phyloP scores from a whole-genome alignment of 2,888 invertebrate species.

The Anthrax anthrax region DNA sequence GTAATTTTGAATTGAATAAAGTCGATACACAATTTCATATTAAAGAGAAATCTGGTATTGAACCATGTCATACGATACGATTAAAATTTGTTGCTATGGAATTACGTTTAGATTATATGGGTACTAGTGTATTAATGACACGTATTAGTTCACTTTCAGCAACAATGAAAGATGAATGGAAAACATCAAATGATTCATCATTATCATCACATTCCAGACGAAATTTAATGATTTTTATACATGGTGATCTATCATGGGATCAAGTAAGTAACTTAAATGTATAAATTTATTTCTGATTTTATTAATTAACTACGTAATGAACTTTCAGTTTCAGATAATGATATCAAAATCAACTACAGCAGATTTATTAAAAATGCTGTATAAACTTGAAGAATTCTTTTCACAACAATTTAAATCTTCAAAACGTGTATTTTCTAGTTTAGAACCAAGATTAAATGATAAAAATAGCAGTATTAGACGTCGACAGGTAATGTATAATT shows the following conservation, averaged over 20 bases:
- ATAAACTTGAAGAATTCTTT: constrained; percentile 94
- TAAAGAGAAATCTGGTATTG: constrained; percentile 75
- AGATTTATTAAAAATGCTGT: constrained; percentile 91
- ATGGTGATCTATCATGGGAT: constrained; percentile 88
- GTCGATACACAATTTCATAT: constrained; percentile 82
- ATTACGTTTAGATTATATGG: constrained; percentile 93
- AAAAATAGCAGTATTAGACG: constrained; percentile 29
- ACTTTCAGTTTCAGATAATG: constrained; percentile 74
- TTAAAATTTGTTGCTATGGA: constrained; percentile 73
- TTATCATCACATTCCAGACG: constrained; percentile 25
- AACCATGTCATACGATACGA: constrained; percentile 77
- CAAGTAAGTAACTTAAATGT: constrained; percentile 36
- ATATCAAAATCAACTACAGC: constrained; percentile 95
- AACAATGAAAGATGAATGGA: constrained; percentile 79
- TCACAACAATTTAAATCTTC: constrained; percentile 94
- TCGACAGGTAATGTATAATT: constrained; percentile 20
- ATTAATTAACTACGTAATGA: background rate
- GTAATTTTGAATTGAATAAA: constrained; percentile 79
- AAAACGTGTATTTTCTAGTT: constrained; percentile 73
- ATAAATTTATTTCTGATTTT: background rate
- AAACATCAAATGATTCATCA: constrained; percentile 31
- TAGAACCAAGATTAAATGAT: constrained; percentile 39
- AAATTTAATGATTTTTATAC: constrained; percentile 80
- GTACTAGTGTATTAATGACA: constrained; percentile 86
- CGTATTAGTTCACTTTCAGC: constrained; percentile 71